phyloP scores from a whole-genome alignment of 2,113 vertebrate genomes.

The Megaceryle maxima region DNA sequence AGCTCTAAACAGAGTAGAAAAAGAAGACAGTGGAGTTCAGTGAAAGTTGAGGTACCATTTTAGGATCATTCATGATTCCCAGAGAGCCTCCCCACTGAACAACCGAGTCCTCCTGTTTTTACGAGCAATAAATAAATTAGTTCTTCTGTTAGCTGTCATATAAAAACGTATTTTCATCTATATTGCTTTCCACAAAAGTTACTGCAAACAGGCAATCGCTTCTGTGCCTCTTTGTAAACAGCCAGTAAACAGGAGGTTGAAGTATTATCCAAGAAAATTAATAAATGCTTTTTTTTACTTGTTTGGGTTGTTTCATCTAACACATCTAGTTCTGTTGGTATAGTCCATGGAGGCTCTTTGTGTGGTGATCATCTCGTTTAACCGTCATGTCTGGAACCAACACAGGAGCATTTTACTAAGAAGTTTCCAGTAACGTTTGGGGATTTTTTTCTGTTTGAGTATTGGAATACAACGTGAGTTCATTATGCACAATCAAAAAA shows the following conservation, averaged over 20 bases:
- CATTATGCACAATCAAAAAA: background rate
- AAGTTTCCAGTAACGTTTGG: background rate
- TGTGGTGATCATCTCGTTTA: background rate
- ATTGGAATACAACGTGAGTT: background rate
- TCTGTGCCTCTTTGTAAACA: background rate
- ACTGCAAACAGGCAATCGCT: background rate
- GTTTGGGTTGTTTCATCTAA: background rate
- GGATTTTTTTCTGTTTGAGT: background rate
- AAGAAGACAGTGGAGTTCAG: background rate
- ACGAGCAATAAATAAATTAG: background rate
- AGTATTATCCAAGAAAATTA: background rate
- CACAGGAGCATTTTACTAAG: background rate
- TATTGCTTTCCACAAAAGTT: background rate
- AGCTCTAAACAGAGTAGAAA: background rate
- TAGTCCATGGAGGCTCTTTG: background rate
- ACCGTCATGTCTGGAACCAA: background rate
- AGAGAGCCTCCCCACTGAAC: background rate
- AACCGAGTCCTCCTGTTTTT: background rate
- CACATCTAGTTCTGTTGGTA: background rate
- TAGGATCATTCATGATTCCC: background rate
- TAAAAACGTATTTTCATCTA: background rate
- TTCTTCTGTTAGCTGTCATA: background rate
- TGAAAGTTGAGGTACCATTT: background rate
- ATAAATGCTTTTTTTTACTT: background rate
- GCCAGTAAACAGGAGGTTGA: background rate